Evolutionary conservation across 2,888 invertebrate genomes (phyloP).

Genomic region (Clepsis dumicolana): DNA sequence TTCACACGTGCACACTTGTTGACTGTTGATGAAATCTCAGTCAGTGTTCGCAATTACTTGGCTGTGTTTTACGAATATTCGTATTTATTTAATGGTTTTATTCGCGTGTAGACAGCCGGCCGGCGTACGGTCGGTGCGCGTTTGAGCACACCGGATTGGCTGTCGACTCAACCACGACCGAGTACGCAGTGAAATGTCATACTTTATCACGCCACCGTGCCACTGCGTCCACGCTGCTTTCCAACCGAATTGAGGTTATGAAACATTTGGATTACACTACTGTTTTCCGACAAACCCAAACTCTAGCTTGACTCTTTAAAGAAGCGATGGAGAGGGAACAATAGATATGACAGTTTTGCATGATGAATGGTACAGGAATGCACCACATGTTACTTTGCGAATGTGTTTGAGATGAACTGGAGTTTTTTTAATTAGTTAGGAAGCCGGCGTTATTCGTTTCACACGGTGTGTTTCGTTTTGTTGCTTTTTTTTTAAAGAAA

Average conservation of each 20-base stretch:
- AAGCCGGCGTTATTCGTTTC: conserved; percentile 5
- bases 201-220: conserved; percentile 62
- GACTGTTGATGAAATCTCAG: conserved; percentile 7
- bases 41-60: conserved; percentile 13
- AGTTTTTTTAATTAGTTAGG: conserved; percentile 24
- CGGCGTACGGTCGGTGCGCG: conserved; percentile 57
- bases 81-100: conserved; percentile 38
- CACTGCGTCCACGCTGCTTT: conserved; percentile 67
- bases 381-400: conserved; percentile 47
- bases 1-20: conserved; percentile 30
- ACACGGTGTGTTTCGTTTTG: conserved; percentile 16
- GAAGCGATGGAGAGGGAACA: conserved; percentile 39
- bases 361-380: conserved; percentile 44
- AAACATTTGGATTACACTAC: conserved; percentile 49
- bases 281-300: not conserved
- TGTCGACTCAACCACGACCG: conserved; percentile 53
- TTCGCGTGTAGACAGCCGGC: conserved; percentile 58
- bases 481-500: not conserved
- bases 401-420: conserved; percentile 41
- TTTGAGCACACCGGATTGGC: conserved; percentile 59
- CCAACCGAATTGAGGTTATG: conserved; percentile 42
- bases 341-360: conserved; percentile 19
- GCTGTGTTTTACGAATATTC: conserved; percentile 45
- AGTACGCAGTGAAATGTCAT: conserved; percentile 65
- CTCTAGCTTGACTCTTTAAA: not conserved